These are phyloP conservation scores for Sebastes itinus DNA, from an alignment of 2,797 vertebrate genomes.

Conservation along the genomic window DNA sequence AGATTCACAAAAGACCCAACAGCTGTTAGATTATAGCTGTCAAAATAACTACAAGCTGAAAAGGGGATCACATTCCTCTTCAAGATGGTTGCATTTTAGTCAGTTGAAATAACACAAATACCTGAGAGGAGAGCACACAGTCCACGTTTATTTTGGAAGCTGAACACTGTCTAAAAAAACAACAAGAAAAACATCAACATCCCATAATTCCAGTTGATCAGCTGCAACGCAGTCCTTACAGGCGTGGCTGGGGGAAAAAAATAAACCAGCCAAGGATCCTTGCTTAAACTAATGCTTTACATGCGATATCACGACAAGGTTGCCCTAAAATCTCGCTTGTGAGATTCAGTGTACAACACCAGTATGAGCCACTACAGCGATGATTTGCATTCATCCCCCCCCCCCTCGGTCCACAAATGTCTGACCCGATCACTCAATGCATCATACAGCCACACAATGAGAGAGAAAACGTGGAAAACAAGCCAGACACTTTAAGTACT, in stretches of 20 bases:
- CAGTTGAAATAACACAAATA: conserved; percentile 3
- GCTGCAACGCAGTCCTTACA: conserved; percentile 1
- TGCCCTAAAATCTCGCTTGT: neutral
- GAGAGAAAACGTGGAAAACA: neutral
- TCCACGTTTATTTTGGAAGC: neutral
- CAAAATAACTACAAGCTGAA: neutral
- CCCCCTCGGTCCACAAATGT: neutral
- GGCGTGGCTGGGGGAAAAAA: neutral
- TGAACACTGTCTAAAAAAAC: neutral
- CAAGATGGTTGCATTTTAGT: neutral
- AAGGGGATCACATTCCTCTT: neutral
- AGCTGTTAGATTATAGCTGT: neutral
- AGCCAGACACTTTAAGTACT: neutral
- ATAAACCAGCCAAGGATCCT: neutral
- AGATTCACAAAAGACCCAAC: neutral
- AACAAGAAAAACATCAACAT: neutral
- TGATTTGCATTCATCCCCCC: neutral
- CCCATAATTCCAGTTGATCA: conserved; percentile 6
- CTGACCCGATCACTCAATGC: neutral
- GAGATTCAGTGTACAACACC: neutral
- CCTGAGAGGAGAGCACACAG: neutral
- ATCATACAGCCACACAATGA: neutral
- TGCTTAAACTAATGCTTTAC: neutral
- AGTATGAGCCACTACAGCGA: neutral
- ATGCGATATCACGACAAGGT: neutral